Evolutionary conservation across 2,797 vertebrate genomes (phyloP), one percentile per base, ranked within the genome.

Genomic region (Tadarida brasiliensis): DNA sequence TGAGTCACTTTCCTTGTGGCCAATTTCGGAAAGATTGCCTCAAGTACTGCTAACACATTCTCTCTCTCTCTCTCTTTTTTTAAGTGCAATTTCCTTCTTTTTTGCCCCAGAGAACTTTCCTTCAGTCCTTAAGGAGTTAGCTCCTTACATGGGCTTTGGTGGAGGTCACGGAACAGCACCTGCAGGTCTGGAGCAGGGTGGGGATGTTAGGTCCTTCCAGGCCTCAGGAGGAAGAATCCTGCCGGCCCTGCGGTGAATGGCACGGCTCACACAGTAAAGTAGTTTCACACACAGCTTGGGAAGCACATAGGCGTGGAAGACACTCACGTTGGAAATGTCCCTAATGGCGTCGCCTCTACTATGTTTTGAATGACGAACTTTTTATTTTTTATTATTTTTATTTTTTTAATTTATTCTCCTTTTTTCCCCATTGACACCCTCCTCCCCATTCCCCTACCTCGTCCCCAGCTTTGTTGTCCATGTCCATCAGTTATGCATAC

Each of bases 281-380:
- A 33, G 76, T 24, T 78, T 35, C n/a, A 8, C 51, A 10, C 22
- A 7, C 74, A 7, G 49, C 74, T 22, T 33, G 74, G 74, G 30
- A 54, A 22, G 51, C 30, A 77, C 74, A 33, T 7, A 33, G 74
- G 49, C 98, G 63, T 99, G 99, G 76, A 99, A 99, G 80, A 99
- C 99, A 24, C 99, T 99, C 70, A 99, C 99, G 94, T 99, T 99
- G 0, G 99, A 99, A 96, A 99, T 99, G 98, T 99, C 99, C 96
- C 99, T 98, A 92, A 99, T 99, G 0, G 99, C 99, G 0, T 99
- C 99, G 99, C 99, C 98, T 99, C 99, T 67, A 99, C 99, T 4
- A 99, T 99, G 98, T 99, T 99, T 89, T 99, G 98, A 97, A 99
- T 99, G 95, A 99, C 99, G 7, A 99, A 99, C 94, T 99, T 99